Evolutionary conservation across 2,888 invertebrate species (phyloP), one percentile per base, ranked within the genome.

Genomic region (Teinopalpus imperialis): DNA sequence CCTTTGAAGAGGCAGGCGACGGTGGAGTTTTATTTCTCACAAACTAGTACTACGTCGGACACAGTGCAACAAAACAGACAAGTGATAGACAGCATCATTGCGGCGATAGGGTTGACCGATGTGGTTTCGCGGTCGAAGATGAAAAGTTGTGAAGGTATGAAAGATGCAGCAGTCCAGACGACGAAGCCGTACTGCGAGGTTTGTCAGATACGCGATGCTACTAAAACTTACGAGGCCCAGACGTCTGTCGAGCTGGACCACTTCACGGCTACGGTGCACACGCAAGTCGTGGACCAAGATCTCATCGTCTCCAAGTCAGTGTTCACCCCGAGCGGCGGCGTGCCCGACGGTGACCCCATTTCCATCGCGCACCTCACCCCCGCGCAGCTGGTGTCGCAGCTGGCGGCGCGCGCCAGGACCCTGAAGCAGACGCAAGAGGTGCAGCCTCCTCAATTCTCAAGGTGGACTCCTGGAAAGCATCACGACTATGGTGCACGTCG

Each of bases 341-440:
- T 69, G 9, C 57, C 69, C 1, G 77, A 75, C 23, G 69, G 75
- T 20, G 74, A 75, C 14, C 68, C 81, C 1, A 78, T 88, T 46
- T 88, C 88, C 2, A 83, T 88, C 36, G 76, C 86, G 8, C 88
- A 88, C 45, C 64, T 88, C 55, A 88, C 88, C 7, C 86, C 88
- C 1, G 88, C 88, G 18, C 88, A 88, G 57, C 59, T 88, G 43
- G 86, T 88, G 41, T 86, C 85, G 0, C 88, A 86, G 61, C 56
- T 87, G 30, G 86, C 85, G 13, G 87, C 87, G 5, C 75, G 86
- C 14, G 88, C 88, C 51, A 88, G 87, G 64, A 81, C 85, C 0
- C 48, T 87, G 55, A 79, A 85, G 57, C 76, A 85, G 32, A 31
- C 64, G 0, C 77, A 80, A 1, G 55, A 63, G 0, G 34, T 51